Percentiles rank a stretch among this genome's conserved stretches.
Conservation (phyloP, 2,797 vertebrate genomes). For the Phoeniculus purpureus region DNA sequence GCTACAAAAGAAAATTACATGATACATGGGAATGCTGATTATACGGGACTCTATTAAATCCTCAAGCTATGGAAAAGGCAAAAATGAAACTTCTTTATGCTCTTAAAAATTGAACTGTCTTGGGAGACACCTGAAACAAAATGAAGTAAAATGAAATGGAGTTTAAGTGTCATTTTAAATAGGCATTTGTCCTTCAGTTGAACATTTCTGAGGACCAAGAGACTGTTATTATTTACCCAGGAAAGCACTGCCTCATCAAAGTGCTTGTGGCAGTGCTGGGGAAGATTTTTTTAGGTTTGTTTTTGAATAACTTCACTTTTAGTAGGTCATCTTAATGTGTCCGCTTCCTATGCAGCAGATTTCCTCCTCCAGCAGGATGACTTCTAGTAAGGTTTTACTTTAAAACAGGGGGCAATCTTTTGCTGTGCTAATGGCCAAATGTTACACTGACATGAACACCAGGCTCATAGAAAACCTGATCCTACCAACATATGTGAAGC, state of each 20-base stretch:
- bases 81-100: not conserved
- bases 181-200: not conserved
- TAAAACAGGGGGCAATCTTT: not conserved
- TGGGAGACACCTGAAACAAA: slow-evolving; percentile 10
- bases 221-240: not conserved
- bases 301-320: not conserved
- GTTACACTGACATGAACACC: not conserved
- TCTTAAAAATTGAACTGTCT: not conserved
- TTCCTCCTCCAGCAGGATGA: not conserved
- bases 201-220: not conserved
- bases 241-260: not conserved
- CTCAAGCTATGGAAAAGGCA: not conserved
- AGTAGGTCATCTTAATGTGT: not conserved
- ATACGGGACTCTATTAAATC: slow-evolving; percentile 2
- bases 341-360: not conserved
- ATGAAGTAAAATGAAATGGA: not conserved
- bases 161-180: not conserved
- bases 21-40: slow-evolving; percentile 8
- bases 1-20: slow-evolving; percentile 6
- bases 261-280: not conserved
- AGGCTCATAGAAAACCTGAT: not conserved
- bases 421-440: not conserved
- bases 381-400: not conserved
- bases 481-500: not conserved
- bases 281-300: not conserved